These are phyloP conservation scores for Fistularia tabacaria DNA, from an alignment of 2,797 vertebrate species.

Conservation along the genomic window DNA sequence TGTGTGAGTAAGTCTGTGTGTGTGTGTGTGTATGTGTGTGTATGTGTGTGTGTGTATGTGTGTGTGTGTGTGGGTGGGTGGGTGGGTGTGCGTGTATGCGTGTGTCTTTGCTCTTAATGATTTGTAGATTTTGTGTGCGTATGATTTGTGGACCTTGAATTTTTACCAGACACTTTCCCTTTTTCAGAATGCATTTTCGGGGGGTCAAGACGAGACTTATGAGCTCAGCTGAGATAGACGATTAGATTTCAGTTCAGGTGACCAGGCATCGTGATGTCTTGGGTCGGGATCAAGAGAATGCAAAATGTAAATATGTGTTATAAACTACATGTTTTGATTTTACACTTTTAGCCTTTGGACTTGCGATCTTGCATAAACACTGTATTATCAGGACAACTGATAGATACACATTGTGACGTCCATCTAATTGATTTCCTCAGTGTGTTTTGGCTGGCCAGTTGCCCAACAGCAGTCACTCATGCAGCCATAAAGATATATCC, in stretches of 20 bases:
- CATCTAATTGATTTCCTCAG: no score
- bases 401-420: no score
- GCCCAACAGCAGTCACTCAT: background rate
- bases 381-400: no score
- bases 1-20: conserved; percentile 13
- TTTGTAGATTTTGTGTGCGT: no score
- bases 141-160: conserved; percentile 21
- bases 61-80: background rate
- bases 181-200: conserved; percentile 1
- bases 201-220: conserved; percentile 5
- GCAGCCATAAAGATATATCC: conserved; percentile 2
- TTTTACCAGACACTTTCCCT: conserved; percentile 1
- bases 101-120: background rate
- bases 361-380: no score
- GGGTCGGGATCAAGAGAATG: background rate
- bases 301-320: background rate
- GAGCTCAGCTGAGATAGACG: conserved; percentile 1
- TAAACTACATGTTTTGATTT: no score
- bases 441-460: no score
- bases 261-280: background rate
- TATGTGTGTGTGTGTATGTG: background rate
- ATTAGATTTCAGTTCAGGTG: background rate
- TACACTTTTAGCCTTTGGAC: background rate
- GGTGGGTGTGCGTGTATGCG: no score
- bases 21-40: conserved; percentile 27